Conservation (phyloP, 2,888 invertebrate genomes). For the Malthinus flaveolus region DNA sequence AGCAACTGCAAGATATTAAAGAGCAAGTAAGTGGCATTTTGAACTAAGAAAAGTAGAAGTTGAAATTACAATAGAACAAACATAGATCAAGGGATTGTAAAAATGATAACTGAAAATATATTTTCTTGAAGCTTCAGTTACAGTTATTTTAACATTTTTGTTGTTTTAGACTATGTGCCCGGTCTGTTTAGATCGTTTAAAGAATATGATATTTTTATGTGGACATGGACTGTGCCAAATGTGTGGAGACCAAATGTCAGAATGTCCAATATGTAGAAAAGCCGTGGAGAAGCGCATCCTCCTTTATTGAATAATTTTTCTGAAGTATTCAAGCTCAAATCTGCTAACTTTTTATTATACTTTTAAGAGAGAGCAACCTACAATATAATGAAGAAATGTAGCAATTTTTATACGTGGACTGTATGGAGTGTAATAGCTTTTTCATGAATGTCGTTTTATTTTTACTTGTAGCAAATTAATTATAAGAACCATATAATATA, state of each 20-base stretch:
- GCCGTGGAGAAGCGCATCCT: conserved; percentile 94
- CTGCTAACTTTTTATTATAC: background rate
- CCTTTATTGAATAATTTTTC: conserved; percentile 65
- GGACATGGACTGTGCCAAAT: conserved; percentile 98
- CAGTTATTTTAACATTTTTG: conserved; percentile 9
- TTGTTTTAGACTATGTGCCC: conserved; percentile 92
- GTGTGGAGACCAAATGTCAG: conserved; percentile 97
- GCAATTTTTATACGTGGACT: too few relatives aligned
- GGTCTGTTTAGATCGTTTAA: conserved; percentile 94
- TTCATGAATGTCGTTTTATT: too few relatives aligned
- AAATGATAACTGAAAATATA: too few relatives aligned
- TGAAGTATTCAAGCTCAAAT: background rate
- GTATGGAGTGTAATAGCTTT: too few relatives aligned
- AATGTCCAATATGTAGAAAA: conserved; percentile 97
- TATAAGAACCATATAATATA: too few relatives aligned
- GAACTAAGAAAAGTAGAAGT: too few relatives aligned
- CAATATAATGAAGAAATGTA: too few relatives aligned
- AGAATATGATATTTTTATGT: conserved; percentile 98
- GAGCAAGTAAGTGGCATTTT: conserved; percentile 74
- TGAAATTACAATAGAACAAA: too few relatives aligned
- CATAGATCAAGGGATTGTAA: too few relatives aligned
- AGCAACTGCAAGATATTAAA: conserved; percentile 95
- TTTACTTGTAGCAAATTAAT: too few relatives aligned
- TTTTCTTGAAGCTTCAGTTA: too few relatives aligned
- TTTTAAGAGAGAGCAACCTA: background rate